Conservation (phyloP, 2,797 vertebrate species). For the Ctenopoma multispine region DNA sequence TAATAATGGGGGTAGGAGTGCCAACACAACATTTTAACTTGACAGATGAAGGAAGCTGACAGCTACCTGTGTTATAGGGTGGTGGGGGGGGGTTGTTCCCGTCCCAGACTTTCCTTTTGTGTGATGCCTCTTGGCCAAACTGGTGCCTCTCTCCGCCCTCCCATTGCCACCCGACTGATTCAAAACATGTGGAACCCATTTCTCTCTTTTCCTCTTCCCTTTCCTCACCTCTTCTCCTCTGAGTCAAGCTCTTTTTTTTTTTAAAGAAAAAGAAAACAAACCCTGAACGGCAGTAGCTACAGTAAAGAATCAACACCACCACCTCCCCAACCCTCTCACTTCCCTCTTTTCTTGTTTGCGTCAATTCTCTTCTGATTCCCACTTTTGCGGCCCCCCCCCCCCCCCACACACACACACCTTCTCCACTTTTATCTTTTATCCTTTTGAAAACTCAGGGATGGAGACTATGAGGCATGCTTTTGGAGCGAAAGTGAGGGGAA, state of each 20-base stretch:
- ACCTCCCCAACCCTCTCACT: slow-evolving; percentile 40
- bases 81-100: background rate
- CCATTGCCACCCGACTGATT: slow-evolving; percentile 68
- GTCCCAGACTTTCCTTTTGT: background rate
- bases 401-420: slow-evolving; percentile 35
- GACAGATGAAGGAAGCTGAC: slow-evolving; percentile 11
- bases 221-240: slow-evolving; percentile 66
- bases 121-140: slow-evolving; percentile 28
- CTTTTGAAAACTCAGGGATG: slow-evolving; percentile 80
- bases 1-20: background rate
- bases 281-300: slow-evolving; percentile 63
- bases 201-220: slow-evolving; percentile 57
- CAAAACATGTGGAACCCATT: slow-evolving; percentile 86
- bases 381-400: slow-evolving; percentile 36
- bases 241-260: slow-evolving; percentile 63
- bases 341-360: slow-evolving; percentile 75
- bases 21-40: slow-evolving; percentile 14
- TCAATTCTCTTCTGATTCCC: slow-evolving; percentile 71
- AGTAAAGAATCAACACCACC: slow-evolving; percentile 58
- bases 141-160: slow-evolving; percentile 9
- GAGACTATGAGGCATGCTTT: slow-evolving; percentile 81
- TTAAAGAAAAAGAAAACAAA: slow-evolving; percentile 44
- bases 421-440: slow-evolving; percentile 84
- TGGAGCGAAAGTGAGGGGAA: slow-evolving; percentile 71
- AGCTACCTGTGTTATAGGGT: slow-evolving; percentile 3